These are phyloP conservation scores for Thereva nobilitata DNA, from an alignment of 2,888 invertebrate genomes.

Conservation along the genomic window DNA sequence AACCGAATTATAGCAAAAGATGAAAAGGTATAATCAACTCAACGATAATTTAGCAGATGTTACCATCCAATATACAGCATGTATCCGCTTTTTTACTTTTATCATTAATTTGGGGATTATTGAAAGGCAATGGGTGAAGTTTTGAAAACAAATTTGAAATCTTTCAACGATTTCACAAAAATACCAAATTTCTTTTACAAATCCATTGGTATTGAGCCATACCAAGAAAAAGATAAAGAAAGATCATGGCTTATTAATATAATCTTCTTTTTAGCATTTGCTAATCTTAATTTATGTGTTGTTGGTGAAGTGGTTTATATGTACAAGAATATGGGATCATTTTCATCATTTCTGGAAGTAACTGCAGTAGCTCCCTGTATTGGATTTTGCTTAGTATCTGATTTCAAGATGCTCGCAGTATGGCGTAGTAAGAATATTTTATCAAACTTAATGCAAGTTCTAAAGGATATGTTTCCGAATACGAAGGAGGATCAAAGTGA, in stretches of 20 bases:
- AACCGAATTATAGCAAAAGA: no score
- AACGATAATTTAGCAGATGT: no score
- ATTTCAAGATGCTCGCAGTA: constrained; percentile 50
- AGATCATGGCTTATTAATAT: background rate
- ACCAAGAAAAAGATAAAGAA: constrained; percentile 35
- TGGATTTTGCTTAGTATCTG: constrained; percentile 46
- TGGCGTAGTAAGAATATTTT: constrained; percentile 45
- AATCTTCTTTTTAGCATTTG: constrained; percentile 43
- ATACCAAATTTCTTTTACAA: constrained; percentile 47
- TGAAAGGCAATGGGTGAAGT: no score
- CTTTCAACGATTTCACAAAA: constrained; percentile 45
- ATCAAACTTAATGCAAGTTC: constrained; percentile 45
- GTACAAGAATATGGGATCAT: constrained; percentile 45
- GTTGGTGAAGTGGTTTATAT: constrained; percentile 49
- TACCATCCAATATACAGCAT: no score
- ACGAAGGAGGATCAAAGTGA: constrained; percentile 43
- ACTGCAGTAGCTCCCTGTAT: constrained; percentile 50
- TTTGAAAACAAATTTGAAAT: background rate
- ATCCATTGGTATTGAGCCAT: constrained; percentile 48
- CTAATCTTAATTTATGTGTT: constrained; percentile 48
- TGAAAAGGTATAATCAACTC: no score
- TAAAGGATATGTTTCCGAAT: constrained; percentile 49
- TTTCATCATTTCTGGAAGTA: constrained; percentile 50
- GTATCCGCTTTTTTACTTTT: no score
- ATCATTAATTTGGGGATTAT: no score